These are phyloP conservation scores for Strigops habroptila DNA, from an alignment of 2,113 vertebrate species.

Conservation along the genomic window DNA sequence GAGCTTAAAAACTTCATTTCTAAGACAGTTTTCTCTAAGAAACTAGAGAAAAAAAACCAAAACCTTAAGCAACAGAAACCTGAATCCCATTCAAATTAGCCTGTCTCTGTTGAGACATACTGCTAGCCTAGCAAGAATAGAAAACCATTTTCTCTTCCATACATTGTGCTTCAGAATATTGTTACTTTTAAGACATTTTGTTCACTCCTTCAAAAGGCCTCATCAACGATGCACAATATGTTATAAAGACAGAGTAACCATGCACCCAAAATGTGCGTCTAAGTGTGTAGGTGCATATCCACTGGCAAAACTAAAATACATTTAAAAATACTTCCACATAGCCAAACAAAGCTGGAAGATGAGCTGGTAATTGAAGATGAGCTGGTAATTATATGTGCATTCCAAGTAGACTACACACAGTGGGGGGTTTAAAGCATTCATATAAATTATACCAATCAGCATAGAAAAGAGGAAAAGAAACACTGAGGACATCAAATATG, in stretches of 20 bases:
- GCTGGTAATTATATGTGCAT: slow-evolving; percentile 53
- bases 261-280: neutral
- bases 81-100: slow-evolving; percentile 40
- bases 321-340: slow-evolving; percentile 6
- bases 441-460: slow-evolving; percentile 63
- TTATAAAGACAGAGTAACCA: neutral
- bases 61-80: neutral
- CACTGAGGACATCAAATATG: slow-evolving; percentile 18
- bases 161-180: neutral
- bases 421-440: slow-evolving; percentile 42
- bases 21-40: neutral
- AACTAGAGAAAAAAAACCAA: slow-evolving; percentile 1
- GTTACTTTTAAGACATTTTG: slow-evolving; percentile 28
- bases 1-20: slow-evolving; percentile 7
- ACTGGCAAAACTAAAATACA: slow-evolving; percentile 4
- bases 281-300: neutral
- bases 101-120: neutral
- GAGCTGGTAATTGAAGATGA: slow-evolving; percentile 48
- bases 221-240: neutral
- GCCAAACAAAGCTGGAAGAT: slow-evolving; percentile 32
- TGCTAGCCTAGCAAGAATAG: slow-evolving; percentile 23
- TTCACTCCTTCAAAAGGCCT: neutral
- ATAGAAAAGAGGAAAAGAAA: slow-evolving; percentile 18
- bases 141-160: neutral
- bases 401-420: slow-evolving; percentile 38